Evolutionary conservation across 2,888 invertebrate genomes (phyloP).

Genomic region (Adelognathus sp.): DNA sequence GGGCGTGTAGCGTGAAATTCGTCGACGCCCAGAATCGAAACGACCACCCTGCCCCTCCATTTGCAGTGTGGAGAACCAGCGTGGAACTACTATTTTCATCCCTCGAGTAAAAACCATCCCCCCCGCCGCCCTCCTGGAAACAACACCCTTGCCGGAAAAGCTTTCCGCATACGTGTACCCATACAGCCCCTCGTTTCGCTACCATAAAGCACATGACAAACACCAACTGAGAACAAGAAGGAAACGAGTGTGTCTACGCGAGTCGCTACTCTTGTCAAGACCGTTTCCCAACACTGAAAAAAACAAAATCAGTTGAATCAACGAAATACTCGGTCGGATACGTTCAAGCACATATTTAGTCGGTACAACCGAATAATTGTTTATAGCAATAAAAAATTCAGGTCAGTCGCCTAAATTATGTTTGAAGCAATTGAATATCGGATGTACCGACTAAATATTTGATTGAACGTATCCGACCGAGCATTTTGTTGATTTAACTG

Average conservation of each 20-base stretch:
- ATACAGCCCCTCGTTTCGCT: slow-evolving; percentile 12
- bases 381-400: too few relatives aligned
- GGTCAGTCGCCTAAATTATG: too few relatives aligned
- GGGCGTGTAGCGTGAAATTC: slow-evolving; percentile 33
- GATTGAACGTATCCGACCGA: too few relatives aligned
- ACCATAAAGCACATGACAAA: slow-evolving; percentile 68
- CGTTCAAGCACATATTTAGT: too few relatives aligned
- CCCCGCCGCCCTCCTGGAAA: slow-evolving; percentile 8
- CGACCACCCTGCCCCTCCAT: slow-evolving; percentile 60
- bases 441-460: too few relatives aligned
- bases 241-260: slow-evolving; percentile 81
- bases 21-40: slow-evolving; percentile 74
- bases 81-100: slow-evolving; percentile 69
- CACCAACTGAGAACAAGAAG: slow-evolving; percentile 78
- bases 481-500: too few relatives aligned
- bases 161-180: background rate
- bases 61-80: slow-evolving; percentile 64
- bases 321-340: too few relatives aligned
- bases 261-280: slow-evolving; percentile 80
- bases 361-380: too few relatives aligned
- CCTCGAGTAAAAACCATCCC: slow-evolving; percentile 48
- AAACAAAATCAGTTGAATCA: too few relatives aligned
- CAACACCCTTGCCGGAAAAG: slow-evolving; percentile 2
- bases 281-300: too few relatives aligned
- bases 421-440: too few relatives aligned